These are phyloP conservation scores for Vanacampus margaritifer DNA, from an alignment of 2,113 vertebrate genomes.

Conservation along the genomic window DNA sequence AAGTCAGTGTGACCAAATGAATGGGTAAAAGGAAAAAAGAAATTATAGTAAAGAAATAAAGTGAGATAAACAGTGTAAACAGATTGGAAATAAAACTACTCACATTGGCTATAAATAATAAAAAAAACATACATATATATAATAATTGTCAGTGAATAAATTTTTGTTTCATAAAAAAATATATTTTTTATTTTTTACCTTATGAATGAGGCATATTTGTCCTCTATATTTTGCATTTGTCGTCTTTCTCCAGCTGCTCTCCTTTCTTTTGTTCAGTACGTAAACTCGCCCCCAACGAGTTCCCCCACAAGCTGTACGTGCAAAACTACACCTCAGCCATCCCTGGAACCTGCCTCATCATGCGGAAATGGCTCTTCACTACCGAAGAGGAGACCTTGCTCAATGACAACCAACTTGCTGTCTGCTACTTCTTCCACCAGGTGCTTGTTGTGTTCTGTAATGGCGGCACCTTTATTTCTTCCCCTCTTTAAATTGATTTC, in stretches of 20 bases:
- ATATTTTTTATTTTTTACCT: too few species aligned
- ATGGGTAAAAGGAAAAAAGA: too few species aligned
- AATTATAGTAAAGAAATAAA: too few species aligned
- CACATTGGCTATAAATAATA: too few species aligned
- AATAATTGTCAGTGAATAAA: too few species aligned
- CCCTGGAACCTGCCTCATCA: slow-evolving; percentile 89
- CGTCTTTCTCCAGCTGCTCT: background rate
- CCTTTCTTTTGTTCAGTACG: slow-evolving; percentile 73
- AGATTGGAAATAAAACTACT: too few species aligned
- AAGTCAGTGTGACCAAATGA: too few species aligned
- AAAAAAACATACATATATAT: too few species aligned
- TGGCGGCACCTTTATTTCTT: background rate
- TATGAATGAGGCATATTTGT: background rate
- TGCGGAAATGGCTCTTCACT: slow-evolving; percentile 95
- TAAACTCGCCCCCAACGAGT: slow-evolving; percentile 93
- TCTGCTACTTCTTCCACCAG: slow-evolving; percentile 95
- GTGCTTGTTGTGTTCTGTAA: slow-evolving; percentile 38
- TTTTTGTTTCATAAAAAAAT: too few species aligned
- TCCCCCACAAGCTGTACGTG: slow-evolving; percentile 96
- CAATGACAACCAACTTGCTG: slow-evolving; percentile 88
- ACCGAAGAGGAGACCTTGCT: slow-evolving; percentile 89
- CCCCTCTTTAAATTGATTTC: background rate
- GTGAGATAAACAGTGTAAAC: too few species aligned
- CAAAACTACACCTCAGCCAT: slow-evolving; percentile 96
- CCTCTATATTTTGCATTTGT: background rate